These are phyloP conservation scores for Nyctibius grandis DNA, from an alignment of 2,797 vertebrate species.

Conservation along the genomic window DNA sequence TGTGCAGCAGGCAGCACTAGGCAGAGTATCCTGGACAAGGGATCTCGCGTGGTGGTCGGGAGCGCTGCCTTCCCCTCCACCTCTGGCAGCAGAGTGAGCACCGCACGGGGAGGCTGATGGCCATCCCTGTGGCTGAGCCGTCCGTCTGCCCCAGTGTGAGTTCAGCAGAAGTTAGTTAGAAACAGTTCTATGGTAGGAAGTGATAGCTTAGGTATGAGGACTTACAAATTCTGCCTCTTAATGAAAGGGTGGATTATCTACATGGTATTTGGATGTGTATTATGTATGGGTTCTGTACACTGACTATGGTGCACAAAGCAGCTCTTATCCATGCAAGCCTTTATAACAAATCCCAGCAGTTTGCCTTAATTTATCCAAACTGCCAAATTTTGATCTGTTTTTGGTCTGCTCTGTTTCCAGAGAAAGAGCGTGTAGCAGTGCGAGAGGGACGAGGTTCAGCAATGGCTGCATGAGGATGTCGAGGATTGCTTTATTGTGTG, in stretches of 20 bases:
- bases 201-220: not conserved
- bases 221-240: not conserved
- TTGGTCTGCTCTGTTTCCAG: not conserved
- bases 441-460: not conserved
- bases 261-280: fast-evolving
- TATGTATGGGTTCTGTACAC: not conserved
- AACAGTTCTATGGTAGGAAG: not conserved
- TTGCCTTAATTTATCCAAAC: not conserved
- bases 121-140: not conserved
- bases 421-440: fast-evolving
- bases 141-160: not conserved
- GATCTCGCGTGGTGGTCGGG: fast-evolving
- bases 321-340: not conserved
- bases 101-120: fast-evolving
- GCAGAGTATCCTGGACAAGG: not conserved
- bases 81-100: not conserved
- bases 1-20: not conserved
- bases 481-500: not conserved
- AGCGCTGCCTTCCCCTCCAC: not conserved
- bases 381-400: not conserved
- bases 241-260: not conserved
- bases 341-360: not conserved
- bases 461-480: fast-evolving
- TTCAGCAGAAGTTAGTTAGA: not conserved
- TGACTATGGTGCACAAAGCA: not conserved